Base-by-base conservation (phyloP, 2,113 vertebrate species). In the Ivindomyrus marchei region DNA sequence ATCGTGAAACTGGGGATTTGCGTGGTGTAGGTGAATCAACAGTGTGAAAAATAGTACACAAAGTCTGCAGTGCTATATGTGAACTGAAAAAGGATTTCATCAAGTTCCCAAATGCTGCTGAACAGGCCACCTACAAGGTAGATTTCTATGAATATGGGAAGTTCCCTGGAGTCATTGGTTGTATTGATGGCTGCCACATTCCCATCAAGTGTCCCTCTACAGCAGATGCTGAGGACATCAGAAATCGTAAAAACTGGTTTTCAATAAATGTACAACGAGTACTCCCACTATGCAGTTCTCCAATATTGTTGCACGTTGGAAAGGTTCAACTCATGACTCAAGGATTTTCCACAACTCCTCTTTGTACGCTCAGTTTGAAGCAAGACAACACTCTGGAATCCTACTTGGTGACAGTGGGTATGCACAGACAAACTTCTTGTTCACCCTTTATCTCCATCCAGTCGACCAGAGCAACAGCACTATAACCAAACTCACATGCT, bases 361-460 rank as follows among this genome's bases (percentile, higher is more conserved):
- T 45, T 74, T 89, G 88, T 31, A 19, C 0, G 36, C 1, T 74
- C 36, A 89, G 62, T 70, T 89, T 77, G 31, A 47, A 58, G 66
- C 9, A 70, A 45, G 88, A 49, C 15, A 53, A 53, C 52, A 53
- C 52, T 19, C 52, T 53, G 52, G 17, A 53, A 5, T 53, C 52
- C 17, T 21, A 21, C 17, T 53, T 53, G 52, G 52, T 53, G 52
- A 53, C 52, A 53, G 52, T 53, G 52, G 52, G 52, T 53, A 53
- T 53, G 52, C 4, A 21, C 17, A 53, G 17, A 53, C 52, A 53
- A 53, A 5, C 17, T 87, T 87, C 70, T n/a, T 90, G 47, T 74
- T 90, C 89, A 90, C 85, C 49, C 85, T 85, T 74, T 87, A 90
- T 27, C 15, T 90, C 45, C 85, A 90, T 90, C 52, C 83, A 52